Evolutionary conservation across 2,888 invertebrate species (phyloP).

Genomic region (Scaptomyza flava): DNA sequence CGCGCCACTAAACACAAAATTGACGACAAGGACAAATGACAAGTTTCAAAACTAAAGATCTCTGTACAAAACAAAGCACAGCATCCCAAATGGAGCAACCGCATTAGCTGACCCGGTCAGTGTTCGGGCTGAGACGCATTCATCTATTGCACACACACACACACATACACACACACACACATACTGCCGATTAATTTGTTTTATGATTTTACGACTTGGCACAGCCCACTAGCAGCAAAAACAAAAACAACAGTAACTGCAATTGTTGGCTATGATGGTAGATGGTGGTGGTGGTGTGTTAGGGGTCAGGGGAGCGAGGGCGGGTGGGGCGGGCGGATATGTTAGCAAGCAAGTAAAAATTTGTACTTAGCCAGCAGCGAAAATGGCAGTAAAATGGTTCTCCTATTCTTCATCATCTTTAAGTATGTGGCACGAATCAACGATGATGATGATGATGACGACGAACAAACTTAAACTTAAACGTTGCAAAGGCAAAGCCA

Average conservation of each 20-base stretch:
- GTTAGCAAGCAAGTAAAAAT: constrained; percentile 36
- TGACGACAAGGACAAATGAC: constrained; percentile 62
- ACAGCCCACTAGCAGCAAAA: constrained; percentile 48
- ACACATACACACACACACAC: neutral
- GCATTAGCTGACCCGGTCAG: constrained; percentile 45
- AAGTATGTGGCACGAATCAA: constrained; percentile 69
- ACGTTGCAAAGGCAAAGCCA: constrained; percentile 1
- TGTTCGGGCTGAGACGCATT: constrained; percentile 7
- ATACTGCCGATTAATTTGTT: constrained; percentile 71
- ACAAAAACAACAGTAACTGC: constrained; percentile 36
- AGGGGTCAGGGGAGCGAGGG: neutral
- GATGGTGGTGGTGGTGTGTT: neutral
- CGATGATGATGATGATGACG: constrained; percentile 38
- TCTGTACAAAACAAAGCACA: neutral
- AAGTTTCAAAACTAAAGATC: constrained; percentile 1
- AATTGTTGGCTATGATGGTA: constrained; percentile 29
- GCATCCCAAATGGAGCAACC: constrained; percentile 1
- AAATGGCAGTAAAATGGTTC: constrained; percentile 71
- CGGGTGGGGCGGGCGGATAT: constrained; percentile 1
- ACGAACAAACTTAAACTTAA: constrained; percentile 9
- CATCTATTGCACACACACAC: constrained; percentile 27
- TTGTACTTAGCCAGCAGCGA: constrained; percentile 69
- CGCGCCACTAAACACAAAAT: constrained; percentile 18
- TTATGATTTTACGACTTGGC: constrained; percentile 74
- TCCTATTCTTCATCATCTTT: constrained; percentile 51